Conservation (phyloP, 2,113 vertebrate genomes). For the Calyptommatus sinebrachiatus region DNA sequence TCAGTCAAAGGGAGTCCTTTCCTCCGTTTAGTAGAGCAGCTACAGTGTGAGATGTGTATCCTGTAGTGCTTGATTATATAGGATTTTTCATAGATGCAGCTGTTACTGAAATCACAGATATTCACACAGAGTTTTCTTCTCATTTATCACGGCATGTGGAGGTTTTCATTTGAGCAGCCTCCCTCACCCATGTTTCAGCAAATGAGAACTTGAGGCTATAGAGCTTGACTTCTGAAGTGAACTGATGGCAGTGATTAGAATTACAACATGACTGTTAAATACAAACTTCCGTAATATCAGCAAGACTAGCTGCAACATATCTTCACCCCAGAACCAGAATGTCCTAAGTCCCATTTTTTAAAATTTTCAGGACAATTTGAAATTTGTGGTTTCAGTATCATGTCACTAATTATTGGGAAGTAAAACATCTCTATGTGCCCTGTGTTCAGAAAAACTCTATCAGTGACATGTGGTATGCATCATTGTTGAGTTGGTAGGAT, state of each 20-base stretch:
- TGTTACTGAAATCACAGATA: conserved; percentile 1
- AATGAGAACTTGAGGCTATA: neutral
- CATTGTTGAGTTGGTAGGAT: too few relatives aligned
- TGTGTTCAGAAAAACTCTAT: too few relatives aligned
- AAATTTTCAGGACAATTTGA: too few relatives aligned
- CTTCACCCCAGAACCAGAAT: neutral
- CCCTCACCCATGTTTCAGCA: neutral
- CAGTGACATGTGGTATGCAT: too few relatives aligned
- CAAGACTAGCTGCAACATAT: neutral
- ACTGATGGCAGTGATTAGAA: conserved; percentile 13
- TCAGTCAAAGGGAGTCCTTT: neutral
- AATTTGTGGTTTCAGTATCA: too few relatives aligned
- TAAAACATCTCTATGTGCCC: too few relatives aligned
- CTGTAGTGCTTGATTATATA: neutral
- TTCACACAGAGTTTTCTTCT: neutral
- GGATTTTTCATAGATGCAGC: neutral
- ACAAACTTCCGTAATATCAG: conserved; percentile 12
- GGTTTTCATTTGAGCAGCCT: conserved; percentile 3
- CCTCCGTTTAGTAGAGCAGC: neutral
- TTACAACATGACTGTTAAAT: conserved; percentile 34
- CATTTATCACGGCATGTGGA: conserved; percentile 4
- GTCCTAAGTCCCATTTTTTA: too few relatives aligned
- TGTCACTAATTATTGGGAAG: too few relatives aligned
- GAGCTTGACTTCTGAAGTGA: neutral
- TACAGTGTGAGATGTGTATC: neutral